phyloP scores from a whole-genome alignment of 2,888 invertebrate genomes.

The Stenodera caucasica region DNA sequence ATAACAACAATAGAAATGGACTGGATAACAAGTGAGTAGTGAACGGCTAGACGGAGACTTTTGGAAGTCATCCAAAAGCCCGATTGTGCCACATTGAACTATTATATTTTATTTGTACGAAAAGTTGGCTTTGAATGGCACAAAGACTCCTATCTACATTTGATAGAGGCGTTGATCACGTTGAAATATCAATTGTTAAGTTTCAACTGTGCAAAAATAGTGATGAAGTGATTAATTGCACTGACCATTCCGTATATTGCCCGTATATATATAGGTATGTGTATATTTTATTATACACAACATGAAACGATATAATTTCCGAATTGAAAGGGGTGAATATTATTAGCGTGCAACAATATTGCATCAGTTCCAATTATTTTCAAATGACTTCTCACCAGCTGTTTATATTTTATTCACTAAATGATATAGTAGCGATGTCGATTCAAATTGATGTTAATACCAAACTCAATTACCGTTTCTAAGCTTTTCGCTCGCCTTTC shows the following conservation, averaged over 20 bases:
- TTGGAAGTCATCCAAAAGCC: slow-evolving; percentile 19
- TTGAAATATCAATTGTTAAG: neutral
- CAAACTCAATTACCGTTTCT: neutral
- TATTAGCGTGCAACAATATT: neutral
- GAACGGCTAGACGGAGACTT: neutral
- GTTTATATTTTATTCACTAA: neutral
- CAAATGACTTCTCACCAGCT: neutral
- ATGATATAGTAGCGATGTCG: neutral
- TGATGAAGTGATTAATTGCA: neutral
- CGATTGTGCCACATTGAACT: neutral
- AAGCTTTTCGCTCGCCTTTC: neutral
- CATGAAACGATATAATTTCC: neutral
- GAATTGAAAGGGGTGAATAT: neutral
- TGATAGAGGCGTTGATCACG: neutral
- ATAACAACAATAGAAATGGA: slow-evolving; percentile 1
- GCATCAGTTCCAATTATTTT: neutral
- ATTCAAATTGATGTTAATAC: neutral
- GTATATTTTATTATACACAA: no score
- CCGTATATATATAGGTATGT: neutral
- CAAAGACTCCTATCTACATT: neutral
- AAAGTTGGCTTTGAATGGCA: slow-evolving; percentile 13
- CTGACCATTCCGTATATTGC: neutral
- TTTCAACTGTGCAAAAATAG: neutral
- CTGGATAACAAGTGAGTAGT: neutral
- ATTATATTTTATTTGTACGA: slow-evolving; percentile 21